Percentiles rank a stretch among this genome's conserved stretches.
Evolutionary conservation across 37 sponge, comb jelly and placozoan genomes (phyloP).

Genomic region (Ianthella basta): DNA sequence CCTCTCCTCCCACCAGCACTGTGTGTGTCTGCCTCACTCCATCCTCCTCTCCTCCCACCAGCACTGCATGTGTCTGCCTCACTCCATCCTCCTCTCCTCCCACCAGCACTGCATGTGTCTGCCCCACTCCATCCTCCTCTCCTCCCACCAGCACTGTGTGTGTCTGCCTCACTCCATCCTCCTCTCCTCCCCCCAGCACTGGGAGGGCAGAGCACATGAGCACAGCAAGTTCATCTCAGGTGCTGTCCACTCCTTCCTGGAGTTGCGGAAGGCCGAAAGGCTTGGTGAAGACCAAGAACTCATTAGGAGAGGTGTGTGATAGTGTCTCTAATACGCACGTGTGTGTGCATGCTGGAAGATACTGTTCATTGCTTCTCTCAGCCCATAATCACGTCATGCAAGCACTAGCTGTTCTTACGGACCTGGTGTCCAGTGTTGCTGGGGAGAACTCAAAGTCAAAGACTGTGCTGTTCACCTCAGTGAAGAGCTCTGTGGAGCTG

Average conservation of each 20-base stretch:
- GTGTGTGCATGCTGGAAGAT: neutral
- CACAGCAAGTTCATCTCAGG: conserved; percentile 32
- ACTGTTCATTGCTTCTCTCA: neutral
- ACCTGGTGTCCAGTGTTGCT: conserved; percentile 39
- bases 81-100: no score
- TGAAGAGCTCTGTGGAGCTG: conserved; percentile 42
- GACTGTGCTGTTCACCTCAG: conserved; percentile 49
- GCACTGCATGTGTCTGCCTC: no score
- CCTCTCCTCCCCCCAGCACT: no score
- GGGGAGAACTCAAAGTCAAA: conserved; percentile 68
- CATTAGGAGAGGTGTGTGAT: conserved; percentile 41
- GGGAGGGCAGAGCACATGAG: conserved; percentile 39
- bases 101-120: no score
- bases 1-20: no score
- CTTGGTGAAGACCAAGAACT: conserved; percentile 24
- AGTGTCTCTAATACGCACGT: neutral
- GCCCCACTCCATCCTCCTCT: no score
- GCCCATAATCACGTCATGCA: conserved; percentile 48
- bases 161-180: no score
- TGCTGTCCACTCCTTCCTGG: conserved; percentile 26
- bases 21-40: no score
- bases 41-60: no score
- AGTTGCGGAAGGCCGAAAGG: neutral
- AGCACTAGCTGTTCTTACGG: conserved; percentile 54
- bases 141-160: no score